Evolutionary conservation across 2,888 invertebrate genomes (phyloP).

Genomic region (Caenorhabditis doughertyi): DNA sequence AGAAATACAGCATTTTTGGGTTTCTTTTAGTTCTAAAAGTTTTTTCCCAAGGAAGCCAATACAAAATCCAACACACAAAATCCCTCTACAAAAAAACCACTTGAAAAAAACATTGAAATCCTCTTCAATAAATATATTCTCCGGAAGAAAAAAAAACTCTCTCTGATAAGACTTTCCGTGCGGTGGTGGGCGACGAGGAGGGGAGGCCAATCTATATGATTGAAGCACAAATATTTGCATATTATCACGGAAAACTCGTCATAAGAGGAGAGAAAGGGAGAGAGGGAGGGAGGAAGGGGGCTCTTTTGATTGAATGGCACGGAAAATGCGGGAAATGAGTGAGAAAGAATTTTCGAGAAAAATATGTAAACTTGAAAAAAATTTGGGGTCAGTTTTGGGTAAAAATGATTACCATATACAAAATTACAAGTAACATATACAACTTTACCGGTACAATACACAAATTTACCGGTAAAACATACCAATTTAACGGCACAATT

Average conservation of each 20-base stretch:
- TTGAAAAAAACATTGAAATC: too few relatives aligned
- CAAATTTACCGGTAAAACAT: too few relatives aligned
- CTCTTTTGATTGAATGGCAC: constrained; percentile 15
- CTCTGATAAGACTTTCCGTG: neutral
- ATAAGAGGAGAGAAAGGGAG: constrained; percentile 42
- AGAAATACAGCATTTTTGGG: neutral
- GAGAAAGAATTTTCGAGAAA: neutral
- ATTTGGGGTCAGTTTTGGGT: too few relatives aligned
- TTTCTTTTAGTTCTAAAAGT: too few relatives aligned
- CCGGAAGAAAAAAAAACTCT: neutral
- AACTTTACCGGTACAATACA: too few relatives aligned
- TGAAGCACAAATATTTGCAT: constrained; percentile 57
- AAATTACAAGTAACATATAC: too few relatives aligned
- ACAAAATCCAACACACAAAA: neutral
- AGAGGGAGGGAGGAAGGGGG: neutral
- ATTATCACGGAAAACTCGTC: constrained; percentile 60
- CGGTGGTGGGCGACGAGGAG: neutral
- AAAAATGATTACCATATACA: too few relatives aligned
- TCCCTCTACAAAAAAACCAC: neutral
- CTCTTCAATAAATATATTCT: too few relatives aligned
- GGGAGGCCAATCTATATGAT: constrained; percentile 3
- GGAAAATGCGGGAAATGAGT: neutral
- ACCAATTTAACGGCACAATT: too few relatives aligned
- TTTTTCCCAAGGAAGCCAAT: neutral
- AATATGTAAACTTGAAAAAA: neutral